Conservation (phyloP, 2,797 vertebrate genomes). For the Margarornis squamiger region DNA sequence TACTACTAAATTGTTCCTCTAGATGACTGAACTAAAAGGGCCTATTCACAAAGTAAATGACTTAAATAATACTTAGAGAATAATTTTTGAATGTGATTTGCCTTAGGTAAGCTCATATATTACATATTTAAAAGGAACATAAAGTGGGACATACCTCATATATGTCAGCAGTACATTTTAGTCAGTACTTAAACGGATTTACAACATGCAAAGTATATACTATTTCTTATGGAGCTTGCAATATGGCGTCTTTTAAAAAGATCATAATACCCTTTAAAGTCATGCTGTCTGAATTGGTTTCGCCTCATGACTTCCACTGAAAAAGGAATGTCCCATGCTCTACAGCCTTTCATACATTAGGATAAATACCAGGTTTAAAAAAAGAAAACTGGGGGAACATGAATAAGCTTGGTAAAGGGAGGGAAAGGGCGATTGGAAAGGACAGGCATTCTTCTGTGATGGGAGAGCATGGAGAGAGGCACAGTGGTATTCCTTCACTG, state of each 20-base stretch:
- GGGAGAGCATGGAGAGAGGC: neutral
- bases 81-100: neutral
- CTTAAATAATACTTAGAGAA: neutral
- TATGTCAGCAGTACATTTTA: neutral
- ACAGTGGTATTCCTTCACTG: neutral
- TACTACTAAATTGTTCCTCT: neutral
- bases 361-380: neutral
- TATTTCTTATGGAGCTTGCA: neutral
- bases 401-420: neutral
- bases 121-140: neutral
- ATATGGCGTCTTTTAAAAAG: neutral
- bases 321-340: neutral
- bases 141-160: neutral
- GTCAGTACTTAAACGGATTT: neutral
- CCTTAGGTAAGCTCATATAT: neutral
- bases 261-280: neutral
- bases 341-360: neutral
- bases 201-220: neutral
- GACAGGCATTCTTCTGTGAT: neutral
- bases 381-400: accelerated
- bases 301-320: neutral
- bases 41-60: neutral
- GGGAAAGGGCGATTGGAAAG: neutral
- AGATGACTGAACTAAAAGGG: neutral
- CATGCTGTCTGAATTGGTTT: neutral